Evolutionary conservation across 1,140 invertebrate species (phyloP).

Genomic region (Magallana ariakensis): DNA sequence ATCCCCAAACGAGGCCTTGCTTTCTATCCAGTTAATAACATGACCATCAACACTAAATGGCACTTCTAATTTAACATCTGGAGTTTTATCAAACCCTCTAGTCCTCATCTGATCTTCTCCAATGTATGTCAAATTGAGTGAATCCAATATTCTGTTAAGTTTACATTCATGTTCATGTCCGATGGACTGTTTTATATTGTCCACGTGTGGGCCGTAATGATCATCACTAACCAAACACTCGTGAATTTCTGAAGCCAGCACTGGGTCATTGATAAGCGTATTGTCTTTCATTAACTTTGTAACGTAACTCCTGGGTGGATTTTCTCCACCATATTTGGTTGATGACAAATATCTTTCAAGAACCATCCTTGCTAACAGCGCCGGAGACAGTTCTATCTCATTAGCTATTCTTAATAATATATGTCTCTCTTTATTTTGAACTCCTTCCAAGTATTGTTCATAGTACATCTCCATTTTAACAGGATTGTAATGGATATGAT

Average conservation of each 20-base stretch:
- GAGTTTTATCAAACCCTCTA: conserved; percentile 96
- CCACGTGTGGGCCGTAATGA: conserved; percentile 87
- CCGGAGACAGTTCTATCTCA: conserved; percentile 82
- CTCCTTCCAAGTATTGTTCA: conserved; percentile 64
- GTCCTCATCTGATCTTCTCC: conserved; percentile 89
- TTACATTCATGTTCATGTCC: conserved; percentile 89
- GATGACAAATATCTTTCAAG: conserved; percentile 82
- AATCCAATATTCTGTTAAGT: conserved; percentile 83
- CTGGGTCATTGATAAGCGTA: conserved; percentile 85
- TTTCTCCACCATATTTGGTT: conserved; percentile 60
- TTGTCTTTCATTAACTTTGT: conserved; percentile 86
- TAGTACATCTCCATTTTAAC: conserved; percentile 69
- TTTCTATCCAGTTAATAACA: conserved; percentile 97
- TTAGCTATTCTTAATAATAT: conserved; percentile 83
- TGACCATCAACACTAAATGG: conserved; percentile 92
- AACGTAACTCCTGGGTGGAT: conserved; percentile 76
- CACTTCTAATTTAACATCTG: conserved; percentile 94
- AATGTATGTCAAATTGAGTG: conserved; percentile 84
- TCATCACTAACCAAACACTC: conserved; percentile 87
- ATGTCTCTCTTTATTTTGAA: conserved; percentile 74
- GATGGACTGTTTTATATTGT: conserved; percentile 87
- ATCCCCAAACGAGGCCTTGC: conserved; percentile 96
- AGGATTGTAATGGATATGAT: conserved; percentile 71
- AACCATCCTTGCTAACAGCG: conserved; percentile 84
- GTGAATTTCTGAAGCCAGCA: conserved; percentile 86